Conservation (phyloP, 1,140 invertebrate species). For the Magallana ariakensis region DNA sequence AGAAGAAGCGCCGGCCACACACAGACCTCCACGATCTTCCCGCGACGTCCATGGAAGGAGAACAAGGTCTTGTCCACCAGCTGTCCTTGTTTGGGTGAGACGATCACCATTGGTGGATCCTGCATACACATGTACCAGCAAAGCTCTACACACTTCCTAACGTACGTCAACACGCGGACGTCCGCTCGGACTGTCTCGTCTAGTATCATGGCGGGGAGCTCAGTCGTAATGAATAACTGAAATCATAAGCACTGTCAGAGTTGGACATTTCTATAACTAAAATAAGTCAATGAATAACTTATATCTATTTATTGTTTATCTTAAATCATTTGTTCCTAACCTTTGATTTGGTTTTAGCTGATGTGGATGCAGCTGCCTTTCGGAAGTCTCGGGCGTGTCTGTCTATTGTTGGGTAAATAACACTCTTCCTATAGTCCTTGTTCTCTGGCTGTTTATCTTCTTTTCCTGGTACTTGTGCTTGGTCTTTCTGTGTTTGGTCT, state of each 20-base stretch:
- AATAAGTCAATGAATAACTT: neutral
- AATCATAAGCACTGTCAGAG: neutral
- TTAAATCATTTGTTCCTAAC: neutral
- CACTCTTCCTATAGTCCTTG: neutral
- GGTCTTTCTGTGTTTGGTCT: neutral
- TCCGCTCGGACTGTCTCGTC: neutral
- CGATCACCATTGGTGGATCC: constrained; percentile 37
- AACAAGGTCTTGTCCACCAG: neutral
- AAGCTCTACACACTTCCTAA: constrained; percentile 22
- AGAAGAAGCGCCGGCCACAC: constrained; percentile 38
- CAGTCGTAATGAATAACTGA: neutral
- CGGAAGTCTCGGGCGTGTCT: neutral
- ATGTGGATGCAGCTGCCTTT: constrained; percentile 6
- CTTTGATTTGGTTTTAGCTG: neutral
- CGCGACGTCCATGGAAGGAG: constrained; percentile 13
- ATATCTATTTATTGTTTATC: neutral
- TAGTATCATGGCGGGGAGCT: neutral
- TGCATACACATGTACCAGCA: constrained; percentile 47
- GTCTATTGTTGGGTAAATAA: neutral
- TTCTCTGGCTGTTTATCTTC: neutral
- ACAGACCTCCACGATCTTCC: constrained; percentile 10
- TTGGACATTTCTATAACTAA: neutral
- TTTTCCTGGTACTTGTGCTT: neutral
- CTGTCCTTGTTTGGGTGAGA: neutral
- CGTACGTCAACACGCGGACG: neutral